Percentiles rank a stretch among this genome's conserved stretches.
Conservation (phyloP, 2,113 vertebrate genomes). For the Catharus bicknelli region DNA sequence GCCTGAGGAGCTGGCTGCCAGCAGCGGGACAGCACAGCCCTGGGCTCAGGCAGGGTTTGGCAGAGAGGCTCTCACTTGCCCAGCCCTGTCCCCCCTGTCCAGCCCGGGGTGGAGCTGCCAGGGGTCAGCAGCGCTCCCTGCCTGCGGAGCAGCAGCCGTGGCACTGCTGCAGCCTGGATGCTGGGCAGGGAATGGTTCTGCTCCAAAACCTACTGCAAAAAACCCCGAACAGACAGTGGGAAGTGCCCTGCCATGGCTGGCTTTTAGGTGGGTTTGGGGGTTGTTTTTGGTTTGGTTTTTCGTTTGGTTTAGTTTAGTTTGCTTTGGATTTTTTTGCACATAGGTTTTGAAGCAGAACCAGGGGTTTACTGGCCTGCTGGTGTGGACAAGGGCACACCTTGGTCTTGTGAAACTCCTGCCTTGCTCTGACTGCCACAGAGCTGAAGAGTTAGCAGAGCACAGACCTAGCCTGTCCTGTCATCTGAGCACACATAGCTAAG, state of each 20-base stretch:
- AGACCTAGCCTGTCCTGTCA: not conserved
- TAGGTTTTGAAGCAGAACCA: not conserved
- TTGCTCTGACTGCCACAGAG: not conserved
- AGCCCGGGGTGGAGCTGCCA: accelerated
- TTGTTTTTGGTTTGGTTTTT: not conserved
- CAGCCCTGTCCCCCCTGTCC: accelerated
- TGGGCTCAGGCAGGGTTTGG: not conserved
- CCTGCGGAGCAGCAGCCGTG: not conserved
- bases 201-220: not conserved
- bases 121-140: not conserved
- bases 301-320: not conserved
- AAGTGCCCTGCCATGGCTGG: not conserved
- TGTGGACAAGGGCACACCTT: not conserved
- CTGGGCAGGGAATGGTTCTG: not conserved
- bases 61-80: not conserved
- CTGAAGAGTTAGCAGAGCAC: not conserved
- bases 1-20: not conserved
- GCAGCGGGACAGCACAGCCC: not conserved
- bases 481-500: not conserved
- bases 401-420: not conserved
- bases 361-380: not conserved
- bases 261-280: no score
- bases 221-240: not conserved
- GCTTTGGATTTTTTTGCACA: not conserved
- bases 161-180: not conserved